Evolutionary conservation across 2,888 invertebrate species (phyloP).

Genomic region (Sinhomidia bicolor): DNA sequence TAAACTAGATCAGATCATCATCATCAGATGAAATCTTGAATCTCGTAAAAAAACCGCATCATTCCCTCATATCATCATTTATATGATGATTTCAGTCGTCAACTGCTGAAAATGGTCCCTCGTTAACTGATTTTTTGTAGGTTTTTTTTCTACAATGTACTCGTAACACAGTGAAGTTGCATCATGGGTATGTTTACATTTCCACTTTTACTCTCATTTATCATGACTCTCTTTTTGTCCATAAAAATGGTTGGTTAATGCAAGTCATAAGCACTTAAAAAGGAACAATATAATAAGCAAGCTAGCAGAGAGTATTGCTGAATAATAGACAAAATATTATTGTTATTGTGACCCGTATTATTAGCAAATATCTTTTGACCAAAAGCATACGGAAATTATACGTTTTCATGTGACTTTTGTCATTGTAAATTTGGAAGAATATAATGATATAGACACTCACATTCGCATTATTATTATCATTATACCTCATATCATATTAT

Average conservation of each 20-base stretch:
- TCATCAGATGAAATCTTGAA: constrained; percentile 26
- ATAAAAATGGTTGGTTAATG: not conserved
- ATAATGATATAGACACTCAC: not conserved
- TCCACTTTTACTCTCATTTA: constrained; percentile 26
- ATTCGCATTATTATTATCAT: not conserved
- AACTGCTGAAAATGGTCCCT: not conserved
- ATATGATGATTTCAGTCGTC: not conserved
- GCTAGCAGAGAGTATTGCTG: not conserved
- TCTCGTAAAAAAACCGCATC: constrained; percentile 6
- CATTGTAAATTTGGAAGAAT: not conserved
- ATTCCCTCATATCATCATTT: not conserved
- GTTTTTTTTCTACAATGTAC: not conserved
- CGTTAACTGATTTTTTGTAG: constrained; percentile 8
- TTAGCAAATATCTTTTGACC: not conserved
- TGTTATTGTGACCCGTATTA: not conserved
- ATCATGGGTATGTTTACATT: constrained; percentile 21
- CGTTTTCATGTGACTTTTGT: constrained; percentile 26
- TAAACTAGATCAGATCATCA: constrained; percentile 49
- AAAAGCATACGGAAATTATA: constrained; percentile 54
- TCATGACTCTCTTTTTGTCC: not conserved
- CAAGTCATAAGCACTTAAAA: constrained; percentile 7
- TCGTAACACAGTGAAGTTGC: not conserved
- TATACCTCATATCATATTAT: constrained; percentile 37
- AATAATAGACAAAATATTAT: not conserved
- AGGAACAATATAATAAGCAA: not conserved